Conservation (phyloP, 2,888 invertebrate genomes). For the Eulithis testata region DNA sequence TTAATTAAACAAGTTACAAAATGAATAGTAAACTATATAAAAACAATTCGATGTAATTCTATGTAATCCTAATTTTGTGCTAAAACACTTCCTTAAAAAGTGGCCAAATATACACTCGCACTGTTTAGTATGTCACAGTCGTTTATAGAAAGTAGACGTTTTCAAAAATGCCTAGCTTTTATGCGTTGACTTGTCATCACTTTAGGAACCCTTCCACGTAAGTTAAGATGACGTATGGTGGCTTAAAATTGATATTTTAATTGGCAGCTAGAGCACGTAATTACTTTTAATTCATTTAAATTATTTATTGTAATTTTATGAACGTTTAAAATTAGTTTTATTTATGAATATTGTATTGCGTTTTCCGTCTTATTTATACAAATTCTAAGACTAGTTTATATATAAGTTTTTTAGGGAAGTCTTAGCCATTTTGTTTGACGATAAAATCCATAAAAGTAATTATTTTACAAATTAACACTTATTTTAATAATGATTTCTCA, state of each 20-base stretch:
- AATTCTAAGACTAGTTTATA: neutral
- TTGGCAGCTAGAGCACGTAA: slow-evolving; percentile 13
- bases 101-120: slow-evolving; percentile 40
- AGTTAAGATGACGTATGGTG: slow-evolving; percentile 18
- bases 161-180: slow-evolving; percentile 37
- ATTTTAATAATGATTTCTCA: slow-evolving; percentile 20
- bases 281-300: slow-evolving; percentile 6
- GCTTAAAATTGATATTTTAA: neutral
- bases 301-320: slow-evolving; percentile 42
- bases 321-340: slow-evolving; percentile 19
- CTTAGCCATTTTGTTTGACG: neutral
- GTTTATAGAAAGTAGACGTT: slow-evolving; percentile 33
- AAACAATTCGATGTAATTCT: too few relatives aligned
- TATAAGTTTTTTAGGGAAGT: neutral
- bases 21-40: too few relatives aligned
- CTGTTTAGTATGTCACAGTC: slow-evolving; percentile 40
- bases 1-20: too few relatives aligned
- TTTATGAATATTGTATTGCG: slow-evolving; percentile 24
- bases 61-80: neutral
- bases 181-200: slow-evolving; percentile 7
- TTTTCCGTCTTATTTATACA: slow-evolving; percentile 23
- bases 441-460: slow-evolving; percentile 16
- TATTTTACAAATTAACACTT: slow-evolving; percentile 19
- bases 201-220: slow-evolving; percentile 28
- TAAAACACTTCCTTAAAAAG: slow-evolving; percentile 37